Conservation (phyloP, 1,140 invertebrate species). For the Drosophila lowei region DNA sequence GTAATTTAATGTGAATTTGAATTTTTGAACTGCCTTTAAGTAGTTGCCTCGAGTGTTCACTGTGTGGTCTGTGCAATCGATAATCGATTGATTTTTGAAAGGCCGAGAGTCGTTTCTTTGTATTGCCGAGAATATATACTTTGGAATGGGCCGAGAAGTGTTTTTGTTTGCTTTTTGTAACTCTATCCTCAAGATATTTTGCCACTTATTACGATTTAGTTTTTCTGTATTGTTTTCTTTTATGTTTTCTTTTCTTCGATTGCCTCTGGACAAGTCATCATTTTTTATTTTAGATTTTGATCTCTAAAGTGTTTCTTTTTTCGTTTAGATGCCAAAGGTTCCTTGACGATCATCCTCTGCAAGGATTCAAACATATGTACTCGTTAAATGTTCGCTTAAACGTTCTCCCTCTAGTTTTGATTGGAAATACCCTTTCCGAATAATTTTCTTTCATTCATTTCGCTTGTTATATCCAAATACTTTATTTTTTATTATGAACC, state of each 20-base stretch:
- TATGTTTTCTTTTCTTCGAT: conserved; percentile 16
- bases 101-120: conserved; percentile 52
- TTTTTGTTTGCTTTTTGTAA: conserved; percentile 9
- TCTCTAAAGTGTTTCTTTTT: conserved; percentile 35
- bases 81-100: conserved; percentile 44
- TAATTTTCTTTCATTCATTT: conserved; percentile 19
- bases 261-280: conserved; percentile 34
- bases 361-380: conserved; percentile 9
- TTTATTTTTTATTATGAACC: conserved; percentile 11
- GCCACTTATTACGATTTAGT: neutral
- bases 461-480: conserved; percentile 18
- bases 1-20: conserved; percentile 58
- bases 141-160: conserved; percentile 58
- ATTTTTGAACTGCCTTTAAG: conserved; percentile 20
- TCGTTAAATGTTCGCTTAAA: conserved; percentile 2
- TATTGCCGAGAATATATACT: conserved; percentile 31
- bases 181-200: conserved; percentile 8
- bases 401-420: conserved; percentile 29
- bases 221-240: conserved; percentile 18
- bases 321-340: conserved; percentile 48
- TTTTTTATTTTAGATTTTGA: conserved; percentile 50
- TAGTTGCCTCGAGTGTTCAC: conserved; percentile 64
- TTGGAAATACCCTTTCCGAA: conserved; percentile 16
- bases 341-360: conserved; percentile 26
- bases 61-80: conserved; percentile 30